Conservation (phyloP, 2,113 vertebrate genomes). For the Varanus komodoensis region DNA sequence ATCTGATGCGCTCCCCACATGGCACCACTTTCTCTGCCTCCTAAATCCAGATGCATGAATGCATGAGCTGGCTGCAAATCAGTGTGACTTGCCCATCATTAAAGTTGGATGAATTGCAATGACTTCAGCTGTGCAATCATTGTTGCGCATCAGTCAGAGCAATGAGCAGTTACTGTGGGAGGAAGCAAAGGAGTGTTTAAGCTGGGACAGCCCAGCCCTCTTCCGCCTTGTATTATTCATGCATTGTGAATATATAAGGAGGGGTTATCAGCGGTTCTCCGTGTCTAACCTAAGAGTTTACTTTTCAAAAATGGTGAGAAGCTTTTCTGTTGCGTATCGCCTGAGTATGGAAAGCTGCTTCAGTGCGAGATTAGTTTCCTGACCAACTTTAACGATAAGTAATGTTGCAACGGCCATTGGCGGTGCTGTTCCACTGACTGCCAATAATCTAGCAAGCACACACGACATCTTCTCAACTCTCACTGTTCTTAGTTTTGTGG, state of each 20-base stretch:
- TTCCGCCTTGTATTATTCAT: neutral
- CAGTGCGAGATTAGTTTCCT: neutral
- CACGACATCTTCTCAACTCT: neutral
- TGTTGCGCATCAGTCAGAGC: slow-evolving; percentile 36
- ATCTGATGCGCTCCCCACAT: neutral
- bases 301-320: neutral
- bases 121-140: slow-evolving; percentile 15
- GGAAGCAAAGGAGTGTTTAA: slow-evolving; percentile 5
- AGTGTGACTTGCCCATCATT: slow-evolving; percentile 26
- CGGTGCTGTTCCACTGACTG: neutral
- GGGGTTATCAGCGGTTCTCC: neutral
- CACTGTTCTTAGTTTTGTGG: neutral
- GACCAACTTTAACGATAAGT: slow-evolving; percentile 5
- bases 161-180: slow-evolving; percentile 19
- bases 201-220: neutral
- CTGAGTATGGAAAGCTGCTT: neutral
- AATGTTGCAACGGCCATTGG: neutral
- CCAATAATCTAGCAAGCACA: neutral
- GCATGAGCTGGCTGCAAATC: slow-evolving; percentile 17
- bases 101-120: slow-evolving; percentile 31
- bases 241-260: slow-evolving; percentile 5
- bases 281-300: neutral
- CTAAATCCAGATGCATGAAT: slow-evolving; percentile 27
- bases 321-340: slow-evolving; percentile 8
- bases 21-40: neutral